Evolutionary conservation across 2,888 invertebrate species (phyloP), one percentile per base, ranked within the genome.

Genomic region (Meiosimyza platycephala): DNA sequence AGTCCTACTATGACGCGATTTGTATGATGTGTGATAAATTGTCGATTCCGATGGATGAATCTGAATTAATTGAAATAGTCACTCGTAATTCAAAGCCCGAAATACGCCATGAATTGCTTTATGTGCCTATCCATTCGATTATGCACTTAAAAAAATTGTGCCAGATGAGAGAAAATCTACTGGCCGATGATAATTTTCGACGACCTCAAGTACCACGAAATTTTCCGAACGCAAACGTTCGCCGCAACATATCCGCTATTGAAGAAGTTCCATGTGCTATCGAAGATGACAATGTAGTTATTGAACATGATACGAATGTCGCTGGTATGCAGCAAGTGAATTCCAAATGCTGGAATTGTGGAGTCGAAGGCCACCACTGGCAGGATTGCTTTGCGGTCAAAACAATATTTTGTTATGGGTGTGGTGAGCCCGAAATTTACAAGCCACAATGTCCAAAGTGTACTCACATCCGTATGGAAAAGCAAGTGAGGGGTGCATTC

Each of bases 61-160:
- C 6, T 4, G 72, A 72, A 22, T 28, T 66, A 6, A 60, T 66
- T 40, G 72, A 72, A 48, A 72, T 72, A 1, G 13, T 68, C 1
- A 60, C 57, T 6, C 22, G 72, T 33, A 74, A 72, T n/a, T 50
- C 68, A 0, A 60, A 57, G 18, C 66, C 71, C 0, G 71, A 74
- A 1, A 70, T 74, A 16, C 51, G 71, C 1, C 68, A 74, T 12
- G 74, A 74, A 11, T 33, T 74, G 13, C 48, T 74, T 15, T 74
- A 64, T 60, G n/a, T 59, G 48, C 63, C 62, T 3, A 55, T 72
- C 1, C 55, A 66, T 28, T 62, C 67, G 6, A 51, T 72, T 9
- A 1, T 67, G 1, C 55, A 68, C 28, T 55, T 72, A 11, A 33
- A 63, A 11, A 65, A 59, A 15, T 18, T 72, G 2, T 55, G 55